A percentile compares a stretch with the other conserved stretches of the same genome.
These are phyloP conservation scores for Botia almorhae DNA, from an alignment of 2,797 vertebrate species.

Conservation along the genomic window DNA sequence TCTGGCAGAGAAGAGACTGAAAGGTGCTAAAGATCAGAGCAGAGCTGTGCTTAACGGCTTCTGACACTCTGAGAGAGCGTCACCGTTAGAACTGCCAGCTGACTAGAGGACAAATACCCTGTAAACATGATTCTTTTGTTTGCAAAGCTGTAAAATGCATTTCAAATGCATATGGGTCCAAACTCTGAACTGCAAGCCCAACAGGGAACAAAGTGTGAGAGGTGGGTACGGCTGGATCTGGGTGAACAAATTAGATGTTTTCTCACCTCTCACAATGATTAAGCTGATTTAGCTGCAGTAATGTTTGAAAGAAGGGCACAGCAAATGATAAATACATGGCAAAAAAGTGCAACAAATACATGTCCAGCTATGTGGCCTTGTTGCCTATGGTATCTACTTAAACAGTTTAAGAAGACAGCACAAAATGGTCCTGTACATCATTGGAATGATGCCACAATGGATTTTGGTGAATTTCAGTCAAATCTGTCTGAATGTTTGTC, in stretches of 20 bases:
- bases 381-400: slow-evolving; percentile 29
- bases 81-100: background rate
- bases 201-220: slow-evolving; percentile 52
- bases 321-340: slow-evolving; percentile 17
- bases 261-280: slow-evolving; percentile 39
- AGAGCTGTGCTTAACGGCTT: slow-evolving; percentile 3
- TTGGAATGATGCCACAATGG: slow-evolving; percentile 23
- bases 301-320: slow-evolving; percentile 43
- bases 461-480: slow-evolving; percentile 18
- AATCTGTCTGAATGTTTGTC: slow-evolving; percentile 9
- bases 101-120: slow-evolving; percentile 24
- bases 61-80: background rate
- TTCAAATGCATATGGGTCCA: slow-evolving; percentile 50
- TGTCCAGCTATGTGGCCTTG: slow-evolving; percentile 9
- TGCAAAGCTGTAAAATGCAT: slow-evolving; percentile 49
- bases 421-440: slow-evolving; percentile 1
- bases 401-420: slow-evolving; percentile 29
- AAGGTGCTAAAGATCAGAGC: slow-evolving; percentile 30
- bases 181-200: slow-evolving; percentile 57
- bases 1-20: background rate
- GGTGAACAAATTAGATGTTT: slow-evolving; percentile 30
- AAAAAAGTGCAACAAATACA: background rate
- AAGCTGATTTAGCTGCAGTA: slow-evolving; percentile 32
- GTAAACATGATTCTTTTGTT: slow-evolving; percentile 50
- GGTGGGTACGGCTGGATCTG: slow-evolving; percentile 19